Base-by-base conservation (phyloP, 2,113 vertebrate species). In the Cyprinodon tularosa region DNA sequence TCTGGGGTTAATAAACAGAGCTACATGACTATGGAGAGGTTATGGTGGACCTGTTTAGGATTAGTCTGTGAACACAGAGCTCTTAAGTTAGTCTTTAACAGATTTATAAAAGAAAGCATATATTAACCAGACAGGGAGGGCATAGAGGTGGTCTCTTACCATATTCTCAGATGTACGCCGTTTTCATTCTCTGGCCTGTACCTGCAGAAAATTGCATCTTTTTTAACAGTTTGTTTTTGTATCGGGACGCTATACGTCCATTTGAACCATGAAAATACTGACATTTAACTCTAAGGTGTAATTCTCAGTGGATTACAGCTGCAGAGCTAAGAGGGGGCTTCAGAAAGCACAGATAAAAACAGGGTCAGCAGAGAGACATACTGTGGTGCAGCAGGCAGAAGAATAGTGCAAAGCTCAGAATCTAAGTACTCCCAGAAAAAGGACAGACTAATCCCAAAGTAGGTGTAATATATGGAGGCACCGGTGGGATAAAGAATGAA, bases 131-230 rank as follows among this genome's bases (percentile, higher is more conserved):
- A 90, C 85, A 83, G 61, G 77, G 78, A 82, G 84, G 76, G 85
- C 87, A 83, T 92, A 79, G 87, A 88, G 96, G 76, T 71, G 91
- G 93, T 94, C 86, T 96, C 97, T 98, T 98, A 99, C 98, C 98
- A 98, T 97, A 81, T 78, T 94, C 95, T 99, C 97, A 99, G 98
- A 99, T 99, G 98, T 99, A 99, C 95, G 98, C 98, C 95, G 98
- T 97, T 97, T 98, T 98, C 98, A 99, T 98, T 98, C 97, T 96
- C 94, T 98, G 97, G 94, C 95, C 96, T 97, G 97, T 97, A 99
- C 98, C 98, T 99, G 97, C 92, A 98, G 97, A 96, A 97, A 95
- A 98, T 96, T 86, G 95, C 93, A 95, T 95, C 94, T 96, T 95
- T 98, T 96, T 94, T 2, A 80, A 92, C 95, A 74, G 78, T 77